Evolutionary conservation across 2,888 invertebrate genomes (phyloP), one percentile per base, ranked within the genome.

Genomic region (Schizotus pectinicornis): DNA sequence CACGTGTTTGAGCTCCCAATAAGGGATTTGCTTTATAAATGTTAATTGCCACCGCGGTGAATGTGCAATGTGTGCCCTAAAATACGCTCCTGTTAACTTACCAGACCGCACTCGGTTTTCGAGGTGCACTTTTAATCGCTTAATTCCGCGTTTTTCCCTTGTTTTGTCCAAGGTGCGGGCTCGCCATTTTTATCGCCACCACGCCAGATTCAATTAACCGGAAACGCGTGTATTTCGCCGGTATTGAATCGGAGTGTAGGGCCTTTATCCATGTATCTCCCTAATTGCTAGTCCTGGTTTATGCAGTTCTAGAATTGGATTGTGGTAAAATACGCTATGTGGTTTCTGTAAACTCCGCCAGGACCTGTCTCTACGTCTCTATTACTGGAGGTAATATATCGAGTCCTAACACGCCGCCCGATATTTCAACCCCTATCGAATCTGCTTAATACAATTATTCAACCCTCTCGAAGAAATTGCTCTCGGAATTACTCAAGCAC

Each of bases 291-390:
- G 75, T 70, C 73, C 75, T 76, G 75, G 78, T 79, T 78, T 78
- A 78, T 78, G 77, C 77, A 78, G 73, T 76, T 75, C 75, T 66
- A 71, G 77, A 78, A 79, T 79, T 79, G 79, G 78, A 79, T 79
- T 78, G 79, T 72, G 78, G 78, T 77, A 74, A 79, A 77, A 78
- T 78, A 76, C 76, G 74, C 74, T 71, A 68, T 76, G 79, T 73
- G 77, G 78, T 78, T 77, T 75, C 77, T 74, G 72, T 74, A 76
- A 76, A 77, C 77, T 77, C 74, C 73, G 70, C 74, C 68, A 72
- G 74, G 74, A 76, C 76, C 77, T 78, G 78, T 77, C 77, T 71
- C 68, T 74, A 73, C 74, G 70, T 72, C 74, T 73, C 73, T 72
- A 76, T 77, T 77, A 78, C 75, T 61, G 69, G 76, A 77, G 77